Percentiles rank a stretch among this genome's conserved stretches.
Conservation (phyloP, 2,888 invertebrate species). For the Zele albiditarsus region DNA sequence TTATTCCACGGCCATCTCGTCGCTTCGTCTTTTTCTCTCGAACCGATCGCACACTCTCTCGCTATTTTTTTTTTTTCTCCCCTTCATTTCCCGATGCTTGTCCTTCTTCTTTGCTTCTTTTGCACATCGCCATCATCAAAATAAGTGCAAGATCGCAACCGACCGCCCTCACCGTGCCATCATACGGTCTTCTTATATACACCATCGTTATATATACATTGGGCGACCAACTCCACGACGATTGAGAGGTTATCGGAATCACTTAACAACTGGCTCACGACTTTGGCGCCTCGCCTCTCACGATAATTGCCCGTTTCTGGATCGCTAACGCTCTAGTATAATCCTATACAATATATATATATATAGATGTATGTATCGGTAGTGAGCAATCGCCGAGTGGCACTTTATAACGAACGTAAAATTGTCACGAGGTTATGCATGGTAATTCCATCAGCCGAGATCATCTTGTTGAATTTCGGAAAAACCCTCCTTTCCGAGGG, state of each 20-base stretch:
- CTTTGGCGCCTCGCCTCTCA: slow-evolving; percentile 62
- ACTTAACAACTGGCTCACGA: slow-evolving; percentile 70
- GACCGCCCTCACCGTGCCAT: slow-evolving; percentile 24
- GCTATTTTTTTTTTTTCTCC: not conserved
- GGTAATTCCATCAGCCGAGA: no score
- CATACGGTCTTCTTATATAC: slow-evolving; percentile 34
- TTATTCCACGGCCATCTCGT: slow-evolving; percentile 65
- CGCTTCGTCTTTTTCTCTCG: slow-evolving; percentile 15
- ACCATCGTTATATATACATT: not conserved
- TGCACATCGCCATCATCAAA: slow-evolving; percentile 2
- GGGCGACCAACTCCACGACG: slow-evolving; percentile 57
- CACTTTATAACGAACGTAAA: slow-evolving; percentile 15
- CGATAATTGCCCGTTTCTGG: slow-evolving; percentile 66
- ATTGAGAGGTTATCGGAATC: slow-evolving; percentile 71
- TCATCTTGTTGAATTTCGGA: no score
- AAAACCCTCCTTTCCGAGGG: no score
- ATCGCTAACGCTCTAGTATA: slow-evolving; percentile 49
- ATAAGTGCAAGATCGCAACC: slow-evolving; percentile 1
- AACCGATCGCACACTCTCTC: not conserved
- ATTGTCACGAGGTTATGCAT: slow-evolving; percentile 15
- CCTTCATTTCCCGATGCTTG: not conserved
- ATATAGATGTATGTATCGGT: not conserved
- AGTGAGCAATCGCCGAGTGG: not conserved
- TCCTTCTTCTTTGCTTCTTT: slow-evolving; percentile 7
- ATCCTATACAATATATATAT: slow-evolving; percentile 17